phyloP scores from a whole-genome alignment of 2,888 invertebrate species.

The Julus scandinavius region DNA sequence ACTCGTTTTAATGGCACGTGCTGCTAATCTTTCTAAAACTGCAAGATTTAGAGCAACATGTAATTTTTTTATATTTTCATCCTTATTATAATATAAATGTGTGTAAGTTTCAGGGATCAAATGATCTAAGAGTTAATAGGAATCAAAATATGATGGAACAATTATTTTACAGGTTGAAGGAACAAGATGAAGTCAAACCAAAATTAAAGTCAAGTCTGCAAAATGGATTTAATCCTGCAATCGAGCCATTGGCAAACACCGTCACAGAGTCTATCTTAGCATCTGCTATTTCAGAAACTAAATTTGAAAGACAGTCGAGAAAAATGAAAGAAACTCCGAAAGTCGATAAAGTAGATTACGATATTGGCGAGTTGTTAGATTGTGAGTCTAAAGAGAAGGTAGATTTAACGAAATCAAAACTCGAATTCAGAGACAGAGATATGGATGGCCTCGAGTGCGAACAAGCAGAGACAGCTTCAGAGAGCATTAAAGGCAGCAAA shows the following conservation, averaged over 20 bases:
- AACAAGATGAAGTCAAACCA: not conserved
- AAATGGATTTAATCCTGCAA: not conserved
- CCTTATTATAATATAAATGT: too few species aligned
- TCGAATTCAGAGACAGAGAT: slow-evolving; percentile 57
- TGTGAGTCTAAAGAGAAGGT: slow-evolving; percentile 56
- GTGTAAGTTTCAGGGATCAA: too few species aligned
- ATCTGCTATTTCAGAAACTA: not conserved
- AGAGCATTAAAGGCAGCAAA: slow-evolving; percentile 53
- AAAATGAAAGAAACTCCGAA: slow-evolving; percentile 3
- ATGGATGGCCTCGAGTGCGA: slow-evolving; percentile 50
- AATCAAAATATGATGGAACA: too few species aligned
- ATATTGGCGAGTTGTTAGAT: slow-evolving; percentile 58
- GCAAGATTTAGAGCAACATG: not conserved
- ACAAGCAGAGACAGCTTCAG: slow-evolving; percentile 43
- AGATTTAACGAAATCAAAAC: slow-evolving; percentile 56
- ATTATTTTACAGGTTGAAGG: not conserved
- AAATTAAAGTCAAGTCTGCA: not conserved
- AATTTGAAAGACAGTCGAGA: not conserved
- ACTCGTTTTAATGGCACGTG: too few species aligned
- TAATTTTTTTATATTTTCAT: not conserved
- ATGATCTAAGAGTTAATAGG: too few species aligned
- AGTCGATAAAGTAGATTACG: slow-evolving; percentile 44
- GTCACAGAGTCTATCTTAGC: not conserved
- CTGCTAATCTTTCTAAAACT: not conserved
- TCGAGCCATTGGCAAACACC: not conserved